Evolutionary conservation across 2,113 vertebrate species (phyloP).

Genomic region (Silurus asotus): DNA sequence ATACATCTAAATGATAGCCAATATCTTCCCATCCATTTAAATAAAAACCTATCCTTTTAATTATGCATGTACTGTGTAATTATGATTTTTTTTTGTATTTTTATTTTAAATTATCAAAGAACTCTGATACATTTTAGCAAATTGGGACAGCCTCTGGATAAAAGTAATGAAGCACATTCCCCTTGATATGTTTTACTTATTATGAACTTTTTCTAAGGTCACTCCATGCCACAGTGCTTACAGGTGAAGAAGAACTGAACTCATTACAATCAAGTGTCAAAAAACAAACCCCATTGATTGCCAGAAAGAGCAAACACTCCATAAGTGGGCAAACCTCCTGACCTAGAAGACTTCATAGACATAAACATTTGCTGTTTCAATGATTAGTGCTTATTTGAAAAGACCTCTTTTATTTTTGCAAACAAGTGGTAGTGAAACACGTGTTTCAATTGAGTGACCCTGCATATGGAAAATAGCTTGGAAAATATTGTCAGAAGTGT

Average conservation of each 20-base stretch:
- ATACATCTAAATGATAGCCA: background rate
- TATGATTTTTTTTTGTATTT: too few species aligned
- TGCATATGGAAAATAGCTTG: background rate
- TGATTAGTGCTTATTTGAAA: background rate
- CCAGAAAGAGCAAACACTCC: background rate
- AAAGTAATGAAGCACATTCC: background rate
- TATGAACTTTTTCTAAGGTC: background rate
- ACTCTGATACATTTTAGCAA: background rate
- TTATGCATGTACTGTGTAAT: too few species aligned
- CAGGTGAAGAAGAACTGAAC: background rate
- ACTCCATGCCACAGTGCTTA: background rate
- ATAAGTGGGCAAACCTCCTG: background rate
- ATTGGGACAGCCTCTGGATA: background rate
- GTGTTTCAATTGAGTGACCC: background rate
- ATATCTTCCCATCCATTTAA: background rate
- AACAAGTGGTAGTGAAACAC: background rate
- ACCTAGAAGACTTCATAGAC: background rate
- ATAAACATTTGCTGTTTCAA: slow-evolving; percentile 11
- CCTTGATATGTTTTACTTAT: background rate
- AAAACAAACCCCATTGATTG: background rate
- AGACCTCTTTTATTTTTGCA: background rate
- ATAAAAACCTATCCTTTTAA: too few species aligned
- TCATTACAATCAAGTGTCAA: background rate
- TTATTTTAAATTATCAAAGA: background rate
- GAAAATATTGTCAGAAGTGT: background rate